Percentiles rank a stretch among this genome's conserved stretches.
These are phyloP conservation scores for Alces alces DNA, from an alignment of 2,113 vertebrate genomes.

Conservation along the genomic window DNA sequence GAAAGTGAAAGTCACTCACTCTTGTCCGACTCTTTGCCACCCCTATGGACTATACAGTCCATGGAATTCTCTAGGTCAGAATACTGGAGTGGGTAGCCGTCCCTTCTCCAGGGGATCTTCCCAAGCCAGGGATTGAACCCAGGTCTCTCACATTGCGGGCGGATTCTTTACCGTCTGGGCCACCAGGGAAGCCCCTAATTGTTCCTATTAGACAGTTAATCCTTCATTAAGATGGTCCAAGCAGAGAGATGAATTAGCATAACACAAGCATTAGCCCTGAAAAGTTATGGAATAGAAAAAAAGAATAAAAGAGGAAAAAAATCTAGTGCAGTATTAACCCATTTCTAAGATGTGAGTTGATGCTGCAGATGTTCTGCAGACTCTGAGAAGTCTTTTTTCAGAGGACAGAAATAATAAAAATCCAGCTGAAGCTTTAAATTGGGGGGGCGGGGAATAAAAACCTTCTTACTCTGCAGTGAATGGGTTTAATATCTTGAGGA, in stretches of 20 bases:
- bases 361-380: background rate
- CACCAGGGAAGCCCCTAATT: background rate
- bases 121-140: background rate
- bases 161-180: background rate
- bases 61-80: background rate
- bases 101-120: background rate
- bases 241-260: background rate
- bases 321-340: background rate
- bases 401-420: background rate
- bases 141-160: accelerated
- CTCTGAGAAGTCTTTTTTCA: background rate
- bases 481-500: background rate
- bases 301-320: background rate
- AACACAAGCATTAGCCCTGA: background rate
- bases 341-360: background rate
- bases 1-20: background rate
- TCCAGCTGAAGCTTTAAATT: background rate
- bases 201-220: background rate
- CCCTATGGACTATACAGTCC: background rate
- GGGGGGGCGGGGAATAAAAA: background rate
- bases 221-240: background rate
- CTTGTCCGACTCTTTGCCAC: background rate
- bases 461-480: background rate
- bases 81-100: background rate
- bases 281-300: background rate